Evolutionary conservation across 2,888 invertebrate species (phyloP), one percentile per base, ranked within the genome.

Genomic region (Trypoxylon attenuatum): DNA sequence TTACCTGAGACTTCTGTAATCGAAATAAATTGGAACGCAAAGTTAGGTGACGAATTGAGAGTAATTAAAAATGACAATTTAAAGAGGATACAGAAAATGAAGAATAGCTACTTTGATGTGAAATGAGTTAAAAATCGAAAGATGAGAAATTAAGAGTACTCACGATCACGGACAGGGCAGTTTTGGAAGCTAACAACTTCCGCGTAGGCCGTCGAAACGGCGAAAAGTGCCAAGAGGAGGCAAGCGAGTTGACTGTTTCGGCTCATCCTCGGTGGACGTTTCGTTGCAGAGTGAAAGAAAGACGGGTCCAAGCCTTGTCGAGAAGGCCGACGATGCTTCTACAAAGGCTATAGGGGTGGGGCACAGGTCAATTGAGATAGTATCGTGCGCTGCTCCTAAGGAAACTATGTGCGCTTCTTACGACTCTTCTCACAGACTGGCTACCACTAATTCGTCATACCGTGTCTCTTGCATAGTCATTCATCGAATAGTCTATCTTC

Each of bases 361-460:
- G 73, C 82, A 81, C 77, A 83, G 84, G 84, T 85, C 83, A 85
- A 84, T 84, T 82, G 80, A 81, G 77, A 77, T 77, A 76, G 74
- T 57, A 50, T 68, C 62, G 71, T 66, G 38, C 54, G 46, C 33
- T 13, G 55, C 53, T 8, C 33, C 33, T 33, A 54, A 66, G 56
- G 46, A 73, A 66, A 47, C 47, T 61, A 46, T 56, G 46, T 43
- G 47, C 45, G 52, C 18, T 25, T 25, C 42, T 15, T 8, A 42
- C 33, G 13, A 33, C 33, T 33, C 33, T 8, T n/a, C n/a, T n/a
- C n/a, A n/a, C n/a, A n/a, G n/a, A n/a, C n/a, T n/a, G n/a, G n/a
- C n/a, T n/a, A n/a, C n/a, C n/a, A n/a, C n/a, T n/a, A n/a, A n/a
- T n/a, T n/a, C n/a, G n/a, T n/a, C n/a, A n/a, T n/a, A n/a, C n/a